Evolutionary conservation across 2,113 vertebrate genomes (phyloP), one percentile per base, ranked within the genome.

Genomic region (Centropus bengalensis): DNA sequence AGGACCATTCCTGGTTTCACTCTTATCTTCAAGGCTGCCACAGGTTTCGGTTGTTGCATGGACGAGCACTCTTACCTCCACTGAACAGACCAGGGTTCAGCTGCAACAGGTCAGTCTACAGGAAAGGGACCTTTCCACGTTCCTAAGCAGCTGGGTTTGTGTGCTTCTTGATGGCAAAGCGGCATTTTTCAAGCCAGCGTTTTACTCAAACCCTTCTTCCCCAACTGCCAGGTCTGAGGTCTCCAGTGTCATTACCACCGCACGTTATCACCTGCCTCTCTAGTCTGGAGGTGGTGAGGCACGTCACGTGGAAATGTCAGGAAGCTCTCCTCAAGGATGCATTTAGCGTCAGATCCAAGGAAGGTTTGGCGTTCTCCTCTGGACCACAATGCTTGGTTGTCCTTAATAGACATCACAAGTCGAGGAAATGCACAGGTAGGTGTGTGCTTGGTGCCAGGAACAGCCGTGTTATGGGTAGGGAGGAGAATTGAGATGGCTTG

Each of bases 401-500:
- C 69, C 63, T 62, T 14, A 14, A 18, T 8, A 51, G 63, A 15
- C 30, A 10, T 52, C 44, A 3, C 69, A 24, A 17, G 36, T 69
- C 26, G 30, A 28, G 22, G 14, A 33, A 32, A 32, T 13, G 18
- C 27, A 21, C 18, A 40, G 45, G 7, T 9, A 52, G 56, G 30
- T 67, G 67, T 79, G 27, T 62, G 40, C 75, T 73, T 62, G 38
- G 58, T 62, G 67, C 44, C 66, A n/a, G 81, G 45, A 64, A 8
- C 1, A 0, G 14, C 32, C 40, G 3, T 21, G 26, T 52, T 17
- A 0, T 4, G 47, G 42, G 21, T 44, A 30, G n/a, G 23, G 23
- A 51, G 78, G 32, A 60, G 51, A 76, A 15, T 23, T 9, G 54
- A 30, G 21, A 8, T 67, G 8, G 40, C 12, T 64, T 60, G 62